Percentiles rank a stretch among this genome's conserved stretches.
These are phyloP conservation scores for Empis stercorea DNA, from an alignment of 2,888 invertebrate species.

Conservation along the genomic window DNA sequence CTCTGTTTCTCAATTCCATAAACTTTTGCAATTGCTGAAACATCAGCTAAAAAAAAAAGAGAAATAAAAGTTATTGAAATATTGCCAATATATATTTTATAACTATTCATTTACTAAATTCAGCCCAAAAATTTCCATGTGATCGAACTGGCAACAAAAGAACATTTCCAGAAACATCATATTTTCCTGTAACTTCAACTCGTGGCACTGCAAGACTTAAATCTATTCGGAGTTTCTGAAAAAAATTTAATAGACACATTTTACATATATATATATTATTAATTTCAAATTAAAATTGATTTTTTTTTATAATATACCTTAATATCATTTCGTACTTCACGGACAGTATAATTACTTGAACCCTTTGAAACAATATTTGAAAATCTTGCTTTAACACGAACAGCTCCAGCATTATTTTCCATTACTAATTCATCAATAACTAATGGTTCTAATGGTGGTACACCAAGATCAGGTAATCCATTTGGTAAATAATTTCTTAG, in stretches of 20 bases:
- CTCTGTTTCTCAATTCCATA: slow-evolving; percentile 52
- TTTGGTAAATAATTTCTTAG: slow-evolving; percentile 53
- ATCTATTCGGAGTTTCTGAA: slow-evolving; percentile 48
- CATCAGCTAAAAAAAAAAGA: slow-evolving; percentile 44
- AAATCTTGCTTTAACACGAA: slow-evolving; percentile 59
- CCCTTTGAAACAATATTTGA: slow-evolving; percentile 63
- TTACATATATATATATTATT: no score
- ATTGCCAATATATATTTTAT: no score
- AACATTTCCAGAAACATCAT: slow-evolving; percentile 66
- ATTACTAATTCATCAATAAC: slow-evolving; percentile 56
- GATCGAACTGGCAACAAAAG: slow-evolving; percentile 65
- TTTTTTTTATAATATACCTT: slow-evolving; percentile 12
- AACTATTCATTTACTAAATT: slow-evolving; percentile 48
- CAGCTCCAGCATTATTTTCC: slow-evolving; percentile 66
- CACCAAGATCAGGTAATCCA: slow-evolving; percentile 57
- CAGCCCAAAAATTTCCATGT: slow-evolving; percentile 68
- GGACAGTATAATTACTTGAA: slow-evolving; percentile 59
- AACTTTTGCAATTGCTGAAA: slow-evolving; percentile 55
- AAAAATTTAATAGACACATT: slow-evolving; percentile 30
- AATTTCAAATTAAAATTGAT: slow-evolving; percentile 11
- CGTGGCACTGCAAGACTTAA: slow-evolving; percentile 48
- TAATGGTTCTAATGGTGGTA: slow-evolving; percentile 64
- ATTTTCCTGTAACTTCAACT: slow-evolving; percentile 60
- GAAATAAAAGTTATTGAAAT: slow-evolving; percentile 2
- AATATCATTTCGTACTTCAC: slow-evolving; percentile 48